A percentile compares a stretch with the other conserved stretches of the same genome.
phyloP scores from a whole-genome alignment of 2,888 invertebrate genomes.

The Drosophila putrida region DNA sequence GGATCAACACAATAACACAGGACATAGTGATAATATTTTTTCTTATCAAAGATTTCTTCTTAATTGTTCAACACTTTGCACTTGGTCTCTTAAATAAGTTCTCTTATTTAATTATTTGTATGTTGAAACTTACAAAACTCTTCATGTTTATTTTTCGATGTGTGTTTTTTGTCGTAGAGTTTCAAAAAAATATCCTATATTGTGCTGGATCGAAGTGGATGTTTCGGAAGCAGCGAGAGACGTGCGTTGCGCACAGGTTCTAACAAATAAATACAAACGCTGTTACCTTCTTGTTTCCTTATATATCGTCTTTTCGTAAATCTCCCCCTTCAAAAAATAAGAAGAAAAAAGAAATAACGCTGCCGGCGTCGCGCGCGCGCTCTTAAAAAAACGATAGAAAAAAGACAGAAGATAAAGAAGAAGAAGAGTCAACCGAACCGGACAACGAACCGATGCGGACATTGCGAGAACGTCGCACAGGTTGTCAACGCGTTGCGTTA shows the following conservation, averaged over 20 bases:
- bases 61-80: slow-evolving; percentile 21
- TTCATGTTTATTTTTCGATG: slow-evolving; percentile 64
- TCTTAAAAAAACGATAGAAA: slow-evolving; percentile 45
- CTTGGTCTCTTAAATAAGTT: slow-evolving; percentile 1
- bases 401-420: slow-evolving; percentile 30
- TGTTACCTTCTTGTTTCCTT: slow-evolving; percentile 83
- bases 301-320: slow-evolving; percentile 78
- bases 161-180: slow-evolving; percentile 6
- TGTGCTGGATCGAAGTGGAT: slow-evolving; percentile 29
- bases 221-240: slow-evolving; percentile 44
- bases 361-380: slow-evolving; percentile 42
- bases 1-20: background rate
- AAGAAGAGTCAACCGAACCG: slow-evolving; percentile 65
- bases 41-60: background rate
- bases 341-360: slow-evolving; percentile 28
- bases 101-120: slow-evolving; percentile 6
- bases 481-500: slow-evolving; percentile 46
- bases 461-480: slow-evolving; percentile 47
- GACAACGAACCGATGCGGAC: slow-evolving; percentile 66
- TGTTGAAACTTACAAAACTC: slow-evolving; percentile 81
- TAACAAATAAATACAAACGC: slow-evolving; percentile 82
- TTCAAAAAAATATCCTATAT: slow-evolving; percentile 43
- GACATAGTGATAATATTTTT: background rate
- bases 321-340: slow-evolving; percentile 22
- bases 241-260: slow-evolving; percentile 79